These are phyloP conservation scores for Phortica okadai DNA, from an alignment of 2,888 invertebrate species.

Conservation along the genomic window DNA sequence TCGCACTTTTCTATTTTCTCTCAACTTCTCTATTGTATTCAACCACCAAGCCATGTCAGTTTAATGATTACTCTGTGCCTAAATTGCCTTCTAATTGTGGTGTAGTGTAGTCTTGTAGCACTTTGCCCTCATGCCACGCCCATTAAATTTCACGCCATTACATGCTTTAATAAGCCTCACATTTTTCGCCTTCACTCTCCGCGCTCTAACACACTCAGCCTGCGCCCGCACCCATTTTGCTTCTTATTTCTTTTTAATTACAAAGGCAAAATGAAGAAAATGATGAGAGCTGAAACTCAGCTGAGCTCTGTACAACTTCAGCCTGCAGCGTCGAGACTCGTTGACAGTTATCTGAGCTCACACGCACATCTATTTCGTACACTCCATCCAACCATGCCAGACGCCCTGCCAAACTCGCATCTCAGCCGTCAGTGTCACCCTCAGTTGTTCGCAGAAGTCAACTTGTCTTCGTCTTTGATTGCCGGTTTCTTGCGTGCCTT, in stretches of 20 bases:
- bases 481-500: slow-evolving; percentile 31
- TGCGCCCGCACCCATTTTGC: neutral
- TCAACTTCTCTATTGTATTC: neutral
- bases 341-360: slow-evolving; percentile 24
- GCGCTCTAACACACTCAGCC: neutral
- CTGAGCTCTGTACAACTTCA: slow-evolving; percentile 2
- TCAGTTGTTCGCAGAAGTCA: neutral
- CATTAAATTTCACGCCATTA: slow-evolving; percentile 66
- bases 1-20: slow-evolving; percentile 51
- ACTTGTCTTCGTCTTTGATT: slow-evolving; percentile 38
- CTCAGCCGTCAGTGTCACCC: neutral
- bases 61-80: slow-evolving; percentile 38
- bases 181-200: neutral
- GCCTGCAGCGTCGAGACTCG: neutral
- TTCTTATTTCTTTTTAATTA: slow-evolving; percentile 31
- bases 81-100: slow-evolving; percentile 69
- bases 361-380: slow-evolving; percentile 1
- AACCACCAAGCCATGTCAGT: neutral
- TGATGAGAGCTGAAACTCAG: slow-evolving; percentile 16
- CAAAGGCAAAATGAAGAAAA: slow-evolving; percentile 33
- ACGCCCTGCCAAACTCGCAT: neutral
- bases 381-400: neutral
- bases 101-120: slow-evolving; percentile 42
- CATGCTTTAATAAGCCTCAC: slow-evolving; percentile 64
- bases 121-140: slow-evolving; percentile 47